Percentiles rank a stretch among this genome's conserved stretches.
Conservation (phyloP, 1,140 invertebrate genomes). For the Neodiprion virginianus region DNA sequence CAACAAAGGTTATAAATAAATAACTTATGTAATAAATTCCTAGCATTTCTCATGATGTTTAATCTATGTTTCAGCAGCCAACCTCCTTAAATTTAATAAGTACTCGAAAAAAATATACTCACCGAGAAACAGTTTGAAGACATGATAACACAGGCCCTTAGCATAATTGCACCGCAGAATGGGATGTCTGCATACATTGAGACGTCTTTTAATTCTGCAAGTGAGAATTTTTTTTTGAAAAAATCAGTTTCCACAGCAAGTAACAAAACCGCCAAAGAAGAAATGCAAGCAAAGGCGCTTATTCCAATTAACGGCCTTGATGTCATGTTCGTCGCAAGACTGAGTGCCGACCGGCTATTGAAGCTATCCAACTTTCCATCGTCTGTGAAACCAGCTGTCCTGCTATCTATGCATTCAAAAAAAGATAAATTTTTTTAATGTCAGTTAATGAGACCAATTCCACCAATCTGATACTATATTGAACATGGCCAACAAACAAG, state of each 20-base stretch:
- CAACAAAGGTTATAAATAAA: too few species aligned
- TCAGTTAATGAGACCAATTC: too few species aligned
- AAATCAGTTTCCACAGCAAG: constrained; percentile 57
- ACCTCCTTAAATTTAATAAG: constrained; percentile 19
- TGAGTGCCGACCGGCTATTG: constrained; percentile 46
- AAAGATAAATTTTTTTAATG: constrained; percentile 49
- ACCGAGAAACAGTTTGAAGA: constrained; percentile 63
- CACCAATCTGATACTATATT: too few species aligned
- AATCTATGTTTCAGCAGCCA: too few species aligned
- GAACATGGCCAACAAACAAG: too few species aligned
- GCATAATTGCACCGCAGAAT: constrained; percentile 66
- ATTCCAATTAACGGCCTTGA: constrained; percentile 50
- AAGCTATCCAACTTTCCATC: constrained; percentile 43
- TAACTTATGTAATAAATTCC: too few species aligned
- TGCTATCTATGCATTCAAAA: constrained; percentile 52
- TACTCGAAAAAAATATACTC: constrained; percentile 21
- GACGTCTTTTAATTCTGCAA: constrained; percentile 44
- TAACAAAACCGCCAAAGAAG: constrained; percentile 48
- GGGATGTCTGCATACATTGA: constrained; percentile 51
- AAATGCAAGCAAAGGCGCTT: constrained; percentile 55
- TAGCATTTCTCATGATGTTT: too few species aligned
- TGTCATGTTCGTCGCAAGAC: constrained; percentile 55
- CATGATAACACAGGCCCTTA: constrained; percentile 67
- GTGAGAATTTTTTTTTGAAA: constrained; percentile 55
- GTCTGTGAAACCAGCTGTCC: constrained; percentile 56